A percentile compares a stretch with the other conserved stretches of the same genome.
Evolutionary conservation across 2,113 vertebrate genomes (phyloP).

Genomic region (Archilochus colubris): DNA sequence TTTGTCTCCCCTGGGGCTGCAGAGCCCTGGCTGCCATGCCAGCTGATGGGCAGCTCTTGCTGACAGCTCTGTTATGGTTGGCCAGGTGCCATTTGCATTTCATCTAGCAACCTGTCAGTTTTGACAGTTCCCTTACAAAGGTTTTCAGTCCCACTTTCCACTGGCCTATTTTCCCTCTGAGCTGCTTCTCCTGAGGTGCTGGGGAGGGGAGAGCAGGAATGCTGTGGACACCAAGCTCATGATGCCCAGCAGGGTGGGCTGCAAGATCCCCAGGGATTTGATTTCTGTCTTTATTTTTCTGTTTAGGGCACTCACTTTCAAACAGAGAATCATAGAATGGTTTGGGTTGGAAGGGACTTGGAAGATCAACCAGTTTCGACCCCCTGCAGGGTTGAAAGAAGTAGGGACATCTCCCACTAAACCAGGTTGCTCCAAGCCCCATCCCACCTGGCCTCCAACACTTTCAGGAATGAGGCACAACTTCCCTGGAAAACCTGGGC

Average conservation of each 20-base stretch:
- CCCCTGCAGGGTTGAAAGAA: too few species aligned
- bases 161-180: not conserved
- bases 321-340: not conserved
- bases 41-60: not conserved
- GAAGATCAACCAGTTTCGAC: too few species aligned
- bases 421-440: too few species aligned
- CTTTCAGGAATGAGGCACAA: too few species aligned
- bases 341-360: too few species aligned
- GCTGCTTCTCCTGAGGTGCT: not conserved
- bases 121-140: not conserved
- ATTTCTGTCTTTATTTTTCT: not conserved
- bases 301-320: not conserved
- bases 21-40: not conserved
- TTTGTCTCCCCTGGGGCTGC: not conserved
- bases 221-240: rapidly evolving
- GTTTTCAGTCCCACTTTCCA: not conserved
- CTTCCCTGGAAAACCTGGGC: too few species aligned
- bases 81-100: slow-evolving; percentile 24
- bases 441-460: too few species aligned
- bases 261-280: not conserved
- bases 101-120: slow-evolving; percentile 5
- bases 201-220: not conserved
- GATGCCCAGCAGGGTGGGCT: not conserved
- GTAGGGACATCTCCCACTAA: too few species aligned
- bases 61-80: slow-evolving; percentile 33